Conservation (phyloP, 2,113 vertebrate species). For the Oenanthe oenanthe region DNA sequence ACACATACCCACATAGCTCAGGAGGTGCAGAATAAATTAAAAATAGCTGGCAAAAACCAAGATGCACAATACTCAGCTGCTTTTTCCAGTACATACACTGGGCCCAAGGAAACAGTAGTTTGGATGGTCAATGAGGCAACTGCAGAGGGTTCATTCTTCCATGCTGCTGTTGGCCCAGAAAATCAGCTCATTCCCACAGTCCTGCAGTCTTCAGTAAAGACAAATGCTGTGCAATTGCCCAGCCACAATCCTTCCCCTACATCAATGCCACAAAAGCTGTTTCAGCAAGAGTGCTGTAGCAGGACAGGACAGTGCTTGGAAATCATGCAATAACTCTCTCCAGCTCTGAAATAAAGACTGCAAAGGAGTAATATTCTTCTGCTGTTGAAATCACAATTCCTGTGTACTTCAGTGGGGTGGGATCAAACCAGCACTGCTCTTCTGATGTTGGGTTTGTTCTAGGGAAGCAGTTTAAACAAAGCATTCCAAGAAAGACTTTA, state of each 20-base stretch:
- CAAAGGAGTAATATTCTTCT: not conserved
- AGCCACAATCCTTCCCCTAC: not conserved
- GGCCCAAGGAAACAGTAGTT: not conserved
- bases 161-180: not conserved
- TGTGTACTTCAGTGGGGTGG: not conserved
- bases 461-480: not conserved
- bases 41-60: not conserved
- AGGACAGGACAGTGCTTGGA: not conserved
- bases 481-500: not conserved
- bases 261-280: not conserved
- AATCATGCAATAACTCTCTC: not conserved
- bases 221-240: not conserved
- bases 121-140: not conserved
- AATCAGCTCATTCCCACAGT: not conserved
- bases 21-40: not conserved
- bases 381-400: not conserved
- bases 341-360: not conserved
- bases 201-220: not conserved
- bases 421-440: not conserved
- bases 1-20: not conserved
- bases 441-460: not conserved
- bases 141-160: not conserved
- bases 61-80: not conserved
- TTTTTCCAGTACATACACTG: not conserved
- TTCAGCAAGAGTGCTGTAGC: not conserved